Evolutionary conservation across 1,140 invertebrate genomes (phyloP).

Genomic region (Trichonephila inaurata): DNA sequence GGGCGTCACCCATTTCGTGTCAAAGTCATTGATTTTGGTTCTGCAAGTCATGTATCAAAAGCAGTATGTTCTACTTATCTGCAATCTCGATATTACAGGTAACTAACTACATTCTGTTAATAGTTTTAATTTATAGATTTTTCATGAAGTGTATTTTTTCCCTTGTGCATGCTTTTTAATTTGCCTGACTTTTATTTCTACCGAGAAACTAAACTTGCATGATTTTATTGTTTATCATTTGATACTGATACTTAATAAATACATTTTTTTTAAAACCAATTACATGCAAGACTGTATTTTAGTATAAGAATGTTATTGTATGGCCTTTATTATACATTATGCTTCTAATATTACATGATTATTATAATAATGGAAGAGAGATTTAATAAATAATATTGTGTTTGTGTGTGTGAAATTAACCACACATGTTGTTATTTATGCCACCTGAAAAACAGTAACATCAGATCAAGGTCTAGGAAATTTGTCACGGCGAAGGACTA

Average conservation of each 20-base stretch:
- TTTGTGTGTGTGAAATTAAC: too few species aligned
- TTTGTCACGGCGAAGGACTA: too few species aligned
- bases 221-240: background rate
- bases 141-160: background rate
- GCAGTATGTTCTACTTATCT: conserved; percentile 99
- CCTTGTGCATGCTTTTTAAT: background rate
- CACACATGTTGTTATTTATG: too few species aligned
- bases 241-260: background rate
- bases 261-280: too few species aligned
- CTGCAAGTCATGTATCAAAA: conserved; percentile 98
- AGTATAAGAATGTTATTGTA: background rate
- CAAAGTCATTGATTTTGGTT: conserved; percentile 97
- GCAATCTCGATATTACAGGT: conserved; percentile 91
- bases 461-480: too few species aligned
- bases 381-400: too few species aligned
- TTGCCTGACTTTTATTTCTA: background rate
- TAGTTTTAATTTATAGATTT: background rate
- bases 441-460: too few species aligned
- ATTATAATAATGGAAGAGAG: too few species aligned
- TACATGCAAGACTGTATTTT: too few species aligned
- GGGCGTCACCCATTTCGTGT: conserved; percentile 95
- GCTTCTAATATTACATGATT: too few species aligned
- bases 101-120: background rate
- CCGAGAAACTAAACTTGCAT: background rate
- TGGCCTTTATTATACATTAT: too few species aligned